phyloP scores from a whole-genome alignment of 2,113 vertebrate species.

The Caranx melampygus region DNA sequence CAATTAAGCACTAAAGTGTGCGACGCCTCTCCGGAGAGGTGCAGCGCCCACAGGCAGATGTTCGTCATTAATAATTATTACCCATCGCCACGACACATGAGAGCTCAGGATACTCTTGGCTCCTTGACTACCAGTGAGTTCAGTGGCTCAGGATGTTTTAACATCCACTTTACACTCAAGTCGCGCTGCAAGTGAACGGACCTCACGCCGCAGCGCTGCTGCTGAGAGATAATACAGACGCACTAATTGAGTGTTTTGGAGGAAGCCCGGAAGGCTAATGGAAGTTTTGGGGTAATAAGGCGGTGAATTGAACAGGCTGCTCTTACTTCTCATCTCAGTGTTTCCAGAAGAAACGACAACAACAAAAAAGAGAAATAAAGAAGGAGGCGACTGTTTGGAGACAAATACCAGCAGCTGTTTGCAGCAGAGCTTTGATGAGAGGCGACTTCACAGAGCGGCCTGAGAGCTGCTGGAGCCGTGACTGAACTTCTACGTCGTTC shows the following conservation, averaged over 20 bases:
- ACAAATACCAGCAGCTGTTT: constrained; percentile 44
- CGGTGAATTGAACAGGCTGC: constrained; percentile 58
- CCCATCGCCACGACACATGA: constrained; percentile 21
- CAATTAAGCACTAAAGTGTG: constrained; percentile 16
- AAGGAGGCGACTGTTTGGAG: constrained; percentile 37
- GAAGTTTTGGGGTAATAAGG: constrained; percentile 68
- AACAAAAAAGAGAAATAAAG: background rate
- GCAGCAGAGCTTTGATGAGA: constrained; percentile 26
- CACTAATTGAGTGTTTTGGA: constrained; percentile 61
- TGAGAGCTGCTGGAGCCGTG: constrained; percentile 35
- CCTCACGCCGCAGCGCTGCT: constrained; percentile 24
- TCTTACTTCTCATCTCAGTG: constrained; percentile 39
- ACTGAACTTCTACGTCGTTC: constrained; percentile 14
- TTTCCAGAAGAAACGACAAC: constrained; percentile 16
- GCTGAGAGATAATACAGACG: constrained; percentile 39
- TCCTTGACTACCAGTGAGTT: background rate
- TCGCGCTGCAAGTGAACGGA: constrained; percentile 12
- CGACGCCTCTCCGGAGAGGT: constrained; percentile 25
- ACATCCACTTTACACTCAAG: constrained; percentile 16
- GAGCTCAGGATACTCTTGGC: constrained; percentile 22
- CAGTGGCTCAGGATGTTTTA: constrained; percentile 19
- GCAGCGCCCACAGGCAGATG: constrained; percentile 54
- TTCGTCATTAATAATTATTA: constrained; percentile 64
- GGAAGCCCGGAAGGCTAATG: constrained; percentile 56
- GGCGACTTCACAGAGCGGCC: constrained; percentile 1